A percentile compares a stretch with the other conserved stretches of the same genome.
Evolutionary conservation across 2,888 invertebrate species (phyloP).

Genomic region (Tridacna gigas): DNA sequence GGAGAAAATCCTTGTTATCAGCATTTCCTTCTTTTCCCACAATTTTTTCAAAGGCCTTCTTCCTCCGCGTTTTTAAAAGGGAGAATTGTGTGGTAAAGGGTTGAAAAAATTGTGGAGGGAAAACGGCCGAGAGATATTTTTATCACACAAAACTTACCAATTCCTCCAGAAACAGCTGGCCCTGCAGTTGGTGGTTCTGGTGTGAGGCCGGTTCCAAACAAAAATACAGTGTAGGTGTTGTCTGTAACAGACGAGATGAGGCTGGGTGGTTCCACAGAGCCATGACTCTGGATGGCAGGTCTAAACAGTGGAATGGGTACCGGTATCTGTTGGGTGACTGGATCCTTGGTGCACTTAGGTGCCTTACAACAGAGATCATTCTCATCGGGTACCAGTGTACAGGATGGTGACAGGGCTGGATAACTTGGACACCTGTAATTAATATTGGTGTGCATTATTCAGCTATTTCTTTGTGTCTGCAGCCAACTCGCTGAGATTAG

Average conservation of each 20-base stretch:
- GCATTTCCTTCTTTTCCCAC: background rate
- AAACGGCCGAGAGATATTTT: background rate
- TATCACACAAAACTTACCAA: slow-evolving; percentile 52
- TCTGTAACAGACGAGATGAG: slow-evolving; percentile 53
- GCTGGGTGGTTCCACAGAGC: slow-evolving; percentile 71
- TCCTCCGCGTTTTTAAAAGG: background rate
- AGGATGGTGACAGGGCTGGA: slow-evolving; percentile 65
- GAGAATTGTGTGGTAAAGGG: background rate
- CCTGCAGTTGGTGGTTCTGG: slow-evolving; percentile 71
- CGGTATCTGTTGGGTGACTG: slow-evolving; percentile 67
- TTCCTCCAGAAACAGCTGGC: slow-evolving; percentile 60
- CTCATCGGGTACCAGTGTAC: slow-evolving; percentile 63
- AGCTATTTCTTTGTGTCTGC: too few species aligned
- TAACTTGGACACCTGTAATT: slow-evolving; percentile 69
- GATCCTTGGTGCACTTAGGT: slow-evolving; percentile 68
- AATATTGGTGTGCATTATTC: too few species aligned
- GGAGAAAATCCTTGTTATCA: background rate
- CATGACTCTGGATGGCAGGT: slow-evolving; percentile 68
- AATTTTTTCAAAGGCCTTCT: background rate
- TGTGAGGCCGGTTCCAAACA: slow-evolving; percentile 67
- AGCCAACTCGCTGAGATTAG: too few species aligned
- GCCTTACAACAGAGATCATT: slow-evolving; percentile 72
- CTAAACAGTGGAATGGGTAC: slow-evolving; percentile 72
- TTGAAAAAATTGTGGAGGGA: background rate
- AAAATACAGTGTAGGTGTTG: slow-evolving; percentile 55